Evolutionary conservation across 2,888 invertebrate species (phyloP).

Genomic region (Dolomedes plantarius): DNA sequence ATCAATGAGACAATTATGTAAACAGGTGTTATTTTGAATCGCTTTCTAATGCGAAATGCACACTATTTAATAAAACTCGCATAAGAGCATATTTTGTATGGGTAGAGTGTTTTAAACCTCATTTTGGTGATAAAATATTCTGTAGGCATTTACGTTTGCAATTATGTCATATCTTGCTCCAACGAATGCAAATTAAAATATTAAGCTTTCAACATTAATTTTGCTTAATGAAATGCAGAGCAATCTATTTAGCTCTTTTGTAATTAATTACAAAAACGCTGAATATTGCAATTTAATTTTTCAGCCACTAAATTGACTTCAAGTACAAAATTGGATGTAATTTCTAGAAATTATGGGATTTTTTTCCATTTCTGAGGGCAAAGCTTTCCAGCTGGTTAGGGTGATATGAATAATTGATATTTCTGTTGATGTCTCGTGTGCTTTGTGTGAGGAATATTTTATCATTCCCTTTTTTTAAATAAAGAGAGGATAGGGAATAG

Average conservation of each 20-base stretch:
- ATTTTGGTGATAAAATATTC: background rate
- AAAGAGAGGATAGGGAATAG: no score
- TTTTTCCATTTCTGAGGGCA: background rate
- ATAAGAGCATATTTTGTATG: background rate
- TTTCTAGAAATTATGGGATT: background rate
- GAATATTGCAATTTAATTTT: background rate
- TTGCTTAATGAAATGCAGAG: slow-evolving; percentile 1
- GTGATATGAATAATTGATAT: background rate
- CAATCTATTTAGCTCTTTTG: background rate
- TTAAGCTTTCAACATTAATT: slow-evolving; percentile 11
- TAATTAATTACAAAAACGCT: background rate
- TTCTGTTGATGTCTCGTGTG: no score
- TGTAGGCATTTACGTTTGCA: background rate
- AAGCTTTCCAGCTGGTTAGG: background rate
- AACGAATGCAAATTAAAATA: slow-evolving; percentile 1
- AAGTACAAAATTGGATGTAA: background rate
- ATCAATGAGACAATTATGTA: background rate
- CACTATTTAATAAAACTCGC: background rate
- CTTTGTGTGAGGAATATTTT: no score
- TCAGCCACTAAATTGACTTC: background rate
- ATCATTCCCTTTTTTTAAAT: no score
- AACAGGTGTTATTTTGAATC: background rate
- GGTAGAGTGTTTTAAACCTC: background rate
- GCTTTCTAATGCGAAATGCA: background rate
- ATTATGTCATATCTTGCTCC: background rate